Evolutionary conservation across 2,797 vertebrate genomes (phyloP).

Genomic region (Cuniculus paca): DNA sequence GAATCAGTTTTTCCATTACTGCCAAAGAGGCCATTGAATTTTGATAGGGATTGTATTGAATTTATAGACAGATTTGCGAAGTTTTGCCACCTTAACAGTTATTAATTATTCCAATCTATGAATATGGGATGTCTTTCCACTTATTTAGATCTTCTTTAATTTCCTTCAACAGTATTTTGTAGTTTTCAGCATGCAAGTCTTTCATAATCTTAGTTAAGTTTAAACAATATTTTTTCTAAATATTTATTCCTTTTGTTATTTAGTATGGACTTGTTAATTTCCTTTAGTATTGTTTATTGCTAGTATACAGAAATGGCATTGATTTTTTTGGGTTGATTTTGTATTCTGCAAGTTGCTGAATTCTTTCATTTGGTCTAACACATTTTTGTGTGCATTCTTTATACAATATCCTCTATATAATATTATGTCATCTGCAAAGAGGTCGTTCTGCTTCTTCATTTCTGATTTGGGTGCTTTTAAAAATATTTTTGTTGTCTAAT

Average conservation of each 20-base stretch:
- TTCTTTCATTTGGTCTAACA: constrained; percentile 10
- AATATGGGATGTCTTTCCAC: neutral
- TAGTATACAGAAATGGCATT: constrained; percentile 1
- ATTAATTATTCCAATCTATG: neutral
- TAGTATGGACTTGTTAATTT: constrained; percentile 29
- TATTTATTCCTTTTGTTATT: constrained; percentile 49
- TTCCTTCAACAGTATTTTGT: constrained; percentile 19
- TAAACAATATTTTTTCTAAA: neutral
- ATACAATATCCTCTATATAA: neutral
- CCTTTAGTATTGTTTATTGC: constrained; percentile 1
- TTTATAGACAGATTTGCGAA: constrained; percentile 14
- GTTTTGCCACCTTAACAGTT: neutral
- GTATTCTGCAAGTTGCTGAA: neutral
- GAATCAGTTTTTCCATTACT: neutral
- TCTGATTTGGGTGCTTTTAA: neutral
- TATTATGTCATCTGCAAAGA: neutral
- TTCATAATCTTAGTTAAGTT: constrained; percentile 11
- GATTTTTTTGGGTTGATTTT: neutral
- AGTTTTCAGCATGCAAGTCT: neutral
- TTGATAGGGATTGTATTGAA: neutral
- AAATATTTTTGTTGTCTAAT: neutral
- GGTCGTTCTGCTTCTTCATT: constrained; percentile 19
- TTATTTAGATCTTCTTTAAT: neutral
- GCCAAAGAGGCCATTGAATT: constrained; percentile 5
- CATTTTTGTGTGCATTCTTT: neutral